These are phyloP conservation scores for Saxidomus purpurata DNA, from an alignment of 1,140 invertebrate species.

Conservation along the genomic window DNA sequence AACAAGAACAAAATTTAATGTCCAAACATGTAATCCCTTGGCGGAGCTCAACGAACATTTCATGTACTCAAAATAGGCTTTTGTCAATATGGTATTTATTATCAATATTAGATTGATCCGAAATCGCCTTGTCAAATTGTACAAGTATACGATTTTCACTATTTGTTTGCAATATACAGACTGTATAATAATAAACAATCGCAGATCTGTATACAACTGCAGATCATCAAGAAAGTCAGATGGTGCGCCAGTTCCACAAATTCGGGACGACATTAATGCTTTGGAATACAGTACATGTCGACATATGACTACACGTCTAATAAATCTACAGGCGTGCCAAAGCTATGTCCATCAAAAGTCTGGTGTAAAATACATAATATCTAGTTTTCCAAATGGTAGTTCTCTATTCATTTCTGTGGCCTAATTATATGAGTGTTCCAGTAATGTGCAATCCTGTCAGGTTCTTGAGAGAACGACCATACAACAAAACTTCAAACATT, in stretches of 20 bases:
- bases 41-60: no score
- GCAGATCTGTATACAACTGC: slow-evolving; percentile 27
- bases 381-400: slow-evolving; percentile 37
- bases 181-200: background rate
- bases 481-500: slow-evolving; percentile 52
- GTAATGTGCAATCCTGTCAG: slow-evolving; percentile 45
- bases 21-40: no score
- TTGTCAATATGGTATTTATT: no score
- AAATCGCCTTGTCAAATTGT: no score
- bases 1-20: no score
- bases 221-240: slow-evolving; percentile 24
- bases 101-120: no score
- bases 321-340: no score
- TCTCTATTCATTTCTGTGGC: slow-evolving; percentile 39
- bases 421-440: slow-evolving; percentile 37
- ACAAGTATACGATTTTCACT: no score
- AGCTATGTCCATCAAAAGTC: slow-evolving; percentile 22
- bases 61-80: no score
- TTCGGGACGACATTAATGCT: slow-evolving; percentile 22
- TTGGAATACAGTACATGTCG: slow-evolving; percentile 21
- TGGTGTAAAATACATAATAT: slow-evolving; percentile 53
- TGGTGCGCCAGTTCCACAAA: slow-evolving; percentile 17
- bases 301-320: slow-evolving; percentile 19
- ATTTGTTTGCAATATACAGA: no score
- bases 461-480: slow-evolving; percentile 51